Base-by-base conservation (phyloP, 64 coral and sea anemone genomes). In the Catalaphyllia jardinei region DNA sequence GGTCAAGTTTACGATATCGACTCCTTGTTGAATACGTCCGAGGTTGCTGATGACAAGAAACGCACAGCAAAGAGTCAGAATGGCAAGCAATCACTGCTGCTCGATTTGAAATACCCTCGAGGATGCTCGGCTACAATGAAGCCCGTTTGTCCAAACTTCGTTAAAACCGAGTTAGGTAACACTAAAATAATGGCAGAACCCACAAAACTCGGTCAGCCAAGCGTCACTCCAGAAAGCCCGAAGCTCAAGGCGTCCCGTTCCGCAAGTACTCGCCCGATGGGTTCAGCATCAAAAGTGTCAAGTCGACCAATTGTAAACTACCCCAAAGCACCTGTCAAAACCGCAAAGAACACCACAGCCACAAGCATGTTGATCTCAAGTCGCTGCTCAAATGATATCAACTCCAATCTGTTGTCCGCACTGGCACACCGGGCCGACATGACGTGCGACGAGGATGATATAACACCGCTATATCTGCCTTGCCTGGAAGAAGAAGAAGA, bases 1-100 rank as follows among this genome's bases (percentile, higher is more conserved):
- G 81, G 81, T 16, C 81, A 84, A n/a, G 81, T 84, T 84, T 84
- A 84, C 22, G 62, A 84, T 69, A 67, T 84, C 63, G 39, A 84
- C n/a, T 84, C 81, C 10, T 52, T 84, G 62, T 50, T 84, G 38
- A 67, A 67, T 0, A 22, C 64, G 20, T 3, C 64, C 1, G 64
- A 67, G 20, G 64, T 67, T n/a, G 13, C 1, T 2, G 10, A 67
- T 81, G 28, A 31, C 38, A 35, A 20, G n/a, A 62, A 50, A 42
- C 33, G 4, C 2, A 51, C 29, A 31, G 27, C 17, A 69, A 84
- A 71, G 13, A 20, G 64, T 50, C 8, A 30, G 16, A 35, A 84
- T 13, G 81, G 35, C 31, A 69, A 51, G n/a, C 62, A 38, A 49
- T 15, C 62, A 49, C 15, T 52, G 81, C 4, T 6, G 14, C 81